Evolutionary conservation across 2,797 vertebrate species (phyloP), one percentile per base, ranked within the genome.

Genomic region (Dendrocincla fuliginosa): DNA sequence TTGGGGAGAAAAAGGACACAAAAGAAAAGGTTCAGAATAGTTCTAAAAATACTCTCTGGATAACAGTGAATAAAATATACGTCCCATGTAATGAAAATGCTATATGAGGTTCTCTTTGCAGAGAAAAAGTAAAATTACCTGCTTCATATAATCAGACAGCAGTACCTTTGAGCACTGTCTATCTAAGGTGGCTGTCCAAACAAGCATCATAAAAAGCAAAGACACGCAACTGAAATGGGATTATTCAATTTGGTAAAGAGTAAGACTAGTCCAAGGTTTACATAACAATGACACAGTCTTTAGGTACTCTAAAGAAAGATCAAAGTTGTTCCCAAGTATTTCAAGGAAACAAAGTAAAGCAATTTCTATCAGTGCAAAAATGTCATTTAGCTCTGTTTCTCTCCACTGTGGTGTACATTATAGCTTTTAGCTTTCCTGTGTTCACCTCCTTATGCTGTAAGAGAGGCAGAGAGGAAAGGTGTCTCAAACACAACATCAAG

Each of bases 391-490:
- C 28, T 84, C n/a, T 47, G 7, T n/a, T 57, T 47, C 12, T 18
- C 1, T 70, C 18, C 33, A 6, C 3, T 53, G 22, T 60, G 23
- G 24, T 41, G 11, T 78, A n/a, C 5, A 32, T 55, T 56, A 23
- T 4, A 49, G 25, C 16, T 64, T 6, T 16, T 10, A 55, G 17
- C 42, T 50, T 74, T 65, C 63, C 49, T 13, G 4, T 52, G 25
- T n/a, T 73, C 59, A 47, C 16, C 6, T 27, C 35, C 42, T 44
- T 28, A 42, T 23, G 10, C 46, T 89, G 42, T 75, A 28, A 76
- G 3, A 74, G 32, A 63, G 37, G 32, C 0, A 0, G 11, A 24
- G 16, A 92, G 77, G 12, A 7, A 86, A 41, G 6, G 41, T 60
- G 13, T 27, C 18, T 91, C 19, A 46, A 60, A 22, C 4, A 49